A percentile compares a stretch with the other conserved stretches of the same genome.
phyloP scores from a whole-genome alignment of 2,888 invertebrate species.

The Drosophila putrida region DNA sequence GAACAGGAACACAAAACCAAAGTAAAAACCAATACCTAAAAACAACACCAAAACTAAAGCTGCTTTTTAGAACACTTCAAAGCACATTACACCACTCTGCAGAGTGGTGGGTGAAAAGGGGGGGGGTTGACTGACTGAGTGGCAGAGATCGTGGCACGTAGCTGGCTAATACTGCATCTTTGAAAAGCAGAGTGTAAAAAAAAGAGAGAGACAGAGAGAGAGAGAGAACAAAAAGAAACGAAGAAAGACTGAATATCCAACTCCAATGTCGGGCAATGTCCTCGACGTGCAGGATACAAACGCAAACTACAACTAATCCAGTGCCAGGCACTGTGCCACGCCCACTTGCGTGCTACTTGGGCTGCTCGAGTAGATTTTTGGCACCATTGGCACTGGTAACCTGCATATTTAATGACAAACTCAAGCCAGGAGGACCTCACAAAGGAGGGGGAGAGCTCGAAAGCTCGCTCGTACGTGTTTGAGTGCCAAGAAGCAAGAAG shows the following conservation, averaged over 20 bases:
- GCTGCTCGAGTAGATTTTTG: conserved; percentile 65
- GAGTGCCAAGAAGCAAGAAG: conserved; percentile 67
- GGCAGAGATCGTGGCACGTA: conserved; percentile 65
- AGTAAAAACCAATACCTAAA: conserved; percentile 34
- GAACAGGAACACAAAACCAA: not conserved
- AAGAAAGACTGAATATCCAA: conserved; percentile 25
- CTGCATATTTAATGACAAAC: conserved; percentile 82
- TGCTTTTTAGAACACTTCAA: conserved; percentile 62
- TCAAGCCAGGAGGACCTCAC: conserved; percentile 13
- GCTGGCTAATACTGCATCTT: conserved; percentile 75
- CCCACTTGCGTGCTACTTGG: conserved; percentile 53
- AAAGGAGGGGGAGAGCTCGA: conserved; percentile 9
- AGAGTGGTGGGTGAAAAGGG: not conserved
- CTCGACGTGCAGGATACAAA: conserved; percentile 49
- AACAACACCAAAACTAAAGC: conserved; percentile 23
- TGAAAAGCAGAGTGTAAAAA: conserved; percentile 48
- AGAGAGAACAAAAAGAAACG: not conserved
- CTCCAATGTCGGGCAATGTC: conserved; percentile 32
- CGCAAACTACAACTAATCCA: conserved; percentile 77
- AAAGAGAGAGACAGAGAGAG: not conserved
- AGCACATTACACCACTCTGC: conserved; percentile 66
- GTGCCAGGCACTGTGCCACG: conserved; percentile 34
- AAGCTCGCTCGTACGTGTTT: conserved; percentile 65
- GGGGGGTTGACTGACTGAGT: conserved; percentile 11
- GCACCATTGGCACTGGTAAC: conserved; percentile 80